Evolutionary conservation across 2,888 invertebrate genomes (phyloP).

Genomic region (Macrophya annulata): DNA sequence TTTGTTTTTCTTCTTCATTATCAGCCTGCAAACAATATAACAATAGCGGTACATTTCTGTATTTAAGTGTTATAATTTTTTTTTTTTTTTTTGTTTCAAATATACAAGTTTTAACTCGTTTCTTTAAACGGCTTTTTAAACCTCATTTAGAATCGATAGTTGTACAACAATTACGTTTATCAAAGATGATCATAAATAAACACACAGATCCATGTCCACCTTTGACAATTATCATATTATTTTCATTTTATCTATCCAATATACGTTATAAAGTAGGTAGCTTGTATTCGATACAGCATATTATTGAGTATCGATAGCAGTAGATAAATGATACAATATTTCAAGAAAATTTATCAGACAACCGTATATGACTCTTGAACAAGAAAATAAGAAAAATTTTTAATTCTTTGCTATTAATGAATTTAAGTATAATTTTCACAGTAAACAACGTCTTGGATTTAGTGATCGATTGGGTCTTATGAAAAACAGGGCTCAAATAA

Average conservation of each 20-base stretch:
- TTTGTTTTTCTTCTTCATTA: not conserved
- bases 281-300: constrained; percentile 12
- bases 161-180: not conserved
- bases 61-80: not conserved
- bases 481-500: not conserved
- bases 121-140: not conserved
- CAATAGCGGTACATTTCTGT: constrained; percentile 25
- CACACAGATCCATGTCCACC: constrained; percentile 24
- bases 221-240: constrained; percentile 19
- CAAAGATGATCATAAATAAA: constrained; percentile 26
- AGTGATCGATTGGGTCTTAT: not conserved
- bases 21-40: constrained; percentile 23
- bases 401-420: not conserved
- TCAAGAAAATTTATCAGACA: not conserved
- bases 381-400: not conserved
- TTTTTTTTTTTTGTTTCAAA: not conserved
- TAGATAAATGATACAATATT: not conserved
- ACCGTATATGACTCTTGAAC: no score
- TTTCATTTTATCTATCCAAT: not conserved
- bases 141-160: constrained; percentile 5
- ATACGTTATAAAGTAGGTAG: not conserved
- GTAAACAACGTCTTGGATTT: not conserved
- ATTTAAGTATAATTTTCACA: not conserved
- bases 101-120: constrained; percentile 9
- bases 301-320: constrained; percentile 2